These are phyloP conservation scores for Prunella himalayana DNA, from an alignment of 2,113 vertebrate genomes.

Conservation along the genomic window DNA sequence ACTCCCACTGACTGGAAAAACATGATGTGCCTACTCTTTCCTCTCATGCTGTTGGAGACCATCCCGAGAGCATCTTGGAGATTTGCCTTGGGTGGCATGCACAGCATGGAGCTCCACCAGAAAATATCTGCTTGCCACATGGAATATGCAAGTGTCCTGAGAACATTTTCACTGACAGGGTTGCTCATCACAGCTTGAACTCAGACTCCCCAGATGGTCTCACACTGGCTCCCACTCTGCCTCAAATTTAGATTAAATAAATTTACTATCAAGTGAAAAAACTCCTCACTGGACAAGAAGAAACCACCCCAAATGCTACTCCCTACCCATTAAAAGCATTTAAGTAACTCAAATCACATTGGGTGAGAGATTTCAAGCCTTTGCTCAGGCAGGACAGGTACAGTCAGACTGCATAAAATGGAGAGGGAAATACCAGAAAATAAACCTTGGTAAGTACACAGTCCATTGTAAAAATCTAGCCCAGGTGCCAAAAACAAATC, in stretches of 20 bases:
- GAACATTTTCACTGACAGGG: not conserved
- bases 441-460: not conserved
- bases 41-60: not conserved
- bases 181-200: not conserved
- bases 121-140: not conserved
- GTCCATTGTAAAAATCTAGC: not conserved
- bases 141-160: not conserved
- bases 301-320: not conserved
- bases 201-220: not conserved
- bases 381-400: not conserved
- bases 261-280: not conserved
- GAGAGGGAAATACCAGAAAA: not conserved
- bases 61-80: not conserved
- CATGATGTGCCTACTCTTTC: not conserved
- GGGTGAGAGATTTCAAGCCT: not conserved
- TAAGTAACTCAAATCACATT: not conserved
- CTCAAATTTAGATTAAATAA: not conserved
- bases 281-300: not conserved
- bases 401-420: not conserved
- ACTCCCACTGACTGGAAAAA: not conserved
- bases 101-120: not conserved
- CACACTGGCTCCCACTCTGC: not conserved
- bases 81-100: not conserved
- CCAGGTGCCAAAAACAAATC: slow-evolving; percentile 23
- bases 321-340: not conserved